Evolutionary conservation across 2,888 invertebrate species (phyloP), one percentile per base, ranked within the genome.

Genomic region (Drosophila limbata): DNA sequence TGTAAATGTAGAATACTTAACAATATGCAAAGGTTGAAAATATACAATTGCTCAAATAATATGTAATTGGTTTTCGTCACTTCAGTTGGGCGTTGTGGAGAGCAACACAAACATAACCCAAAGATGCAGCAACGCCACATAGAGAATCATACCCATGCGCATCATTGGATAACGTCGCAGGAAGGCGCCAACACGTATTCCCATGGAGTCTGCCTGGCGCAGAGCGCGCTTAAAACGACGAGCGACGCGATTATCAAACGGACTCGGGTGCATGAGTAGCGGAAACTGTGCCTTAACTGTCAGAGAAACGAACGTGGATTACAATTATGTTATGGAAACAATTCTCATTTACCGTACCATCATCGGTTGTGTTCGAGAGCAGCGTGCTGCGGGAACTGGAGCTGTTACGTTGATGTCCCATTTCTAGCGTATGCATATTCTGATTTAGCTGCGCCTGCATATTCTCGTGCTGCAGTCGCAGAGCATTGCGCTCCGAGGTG

Each of bases 401-500:
- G n/a, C 55, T 65, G 4, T 44, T 61, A 8, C 81, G 56, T 10
- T 61, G 72, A 28, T 79, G 75, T 9, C 90, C 87, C 15, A 86
- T 44, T 37, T 89, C 81, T 10, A 83, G 45, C 11, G 72, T 13
- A 25, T 94, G 92, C 69, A 94, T 92, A 28, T 94, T 93, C 73
- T 94, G 94, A 77, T 94, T 93, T 73, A 95, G 93, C 86, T 96
- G 95, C 84, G 93, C 76, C 73, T 91, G 85, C 37, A 79, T 69
- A 37, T 85, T 79, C 91, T 98, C 98, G 83, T 98, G 92, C 90
- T 98, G 97, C 81, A 98, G 93, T 79, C 94, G 94, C 55, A 98
- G 93, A 19, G 97, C 97, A 93, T 97, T 97, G 90, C 97, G 95
- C 88, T 98, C 98, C 0, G 96, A 96, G 60, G 97, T 95, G 44